A percentile compares a stretch with the other conserved stretches of the same genome.
Evolutionary conservation across 2,888 invertebrate genomes (phyloP).

Genomic region (Physocephala rufipes): DNA sequence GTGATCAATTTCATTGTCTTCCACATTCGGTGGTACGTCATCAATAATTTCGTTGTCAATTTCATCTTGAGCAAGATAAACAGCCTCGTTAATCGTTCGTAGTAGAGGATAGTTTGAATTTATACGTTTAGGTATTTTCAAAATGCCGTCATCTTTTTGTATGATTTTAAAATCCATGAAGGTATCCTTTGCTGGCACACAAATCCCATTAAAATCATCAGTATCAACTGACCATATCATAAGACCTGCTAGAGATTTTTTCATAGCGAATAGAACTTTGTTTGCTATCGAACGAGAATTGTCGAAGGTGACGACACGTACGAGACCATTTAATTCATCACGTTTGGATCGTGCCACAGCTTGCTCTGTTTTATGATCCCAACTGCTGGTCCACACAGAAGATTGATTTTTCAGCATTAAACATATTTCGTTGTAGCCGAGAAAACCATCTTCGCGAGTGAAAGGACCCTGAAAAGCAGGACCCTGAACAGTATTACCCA

Average conservation of each 20-base stretch:
- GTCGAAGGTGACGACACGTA: constrained; percentile 79
- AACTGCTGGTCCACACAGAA: constrained; percentile 73
- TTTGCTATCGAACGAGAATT: constrained; percentile 76
- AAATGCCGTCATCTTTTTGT: constrained; percentile 42
- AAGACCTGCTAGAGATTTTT: constrained; percentile 75
- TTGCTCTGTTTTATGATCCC: constrained; percentile 72
- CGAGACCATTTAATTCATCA: constrained; percentile 68
- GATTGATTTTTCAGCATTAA: constrained; percentile 70
- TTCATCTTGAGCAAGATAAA: constrained; percentile 68
- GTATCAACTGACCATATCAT: constrained; percentile 93
- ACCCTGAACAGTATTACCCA: constrained; percentile 67
- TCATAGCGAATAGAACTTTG: constrained; percentile 77
- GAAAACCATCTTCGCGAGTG: constrained; percentile 81
- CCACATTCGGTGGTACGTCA: constrained; percentile 39
- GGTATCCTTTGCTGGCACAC: constrained; percentile 68
- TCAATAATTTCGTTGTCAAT: constrained; percentile 65
- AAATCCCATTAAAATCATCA: constrained; percentile 83
- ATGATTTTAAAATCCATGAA: constrained; percentile 66
- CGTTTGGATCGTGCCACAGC: constrained; percentile 61
- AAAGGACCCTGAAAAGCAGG: constrained; percentile 80
- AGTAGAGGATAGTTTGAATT: constrained; percentile 75
- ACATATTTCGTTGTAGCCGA: constrained; percentile 90
- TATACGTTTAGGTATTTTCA: constrained; percentile 55
- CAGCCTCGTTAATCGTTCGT: constrained; percentile 76
- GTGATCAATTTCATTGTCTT: constrained; percentile 65